Percentiles rank a stretch among this genome's conserved stretches.
Conservation (phyloP, 92 coral and sea anemone species). For the Blastomussa wellsi region DNA sequence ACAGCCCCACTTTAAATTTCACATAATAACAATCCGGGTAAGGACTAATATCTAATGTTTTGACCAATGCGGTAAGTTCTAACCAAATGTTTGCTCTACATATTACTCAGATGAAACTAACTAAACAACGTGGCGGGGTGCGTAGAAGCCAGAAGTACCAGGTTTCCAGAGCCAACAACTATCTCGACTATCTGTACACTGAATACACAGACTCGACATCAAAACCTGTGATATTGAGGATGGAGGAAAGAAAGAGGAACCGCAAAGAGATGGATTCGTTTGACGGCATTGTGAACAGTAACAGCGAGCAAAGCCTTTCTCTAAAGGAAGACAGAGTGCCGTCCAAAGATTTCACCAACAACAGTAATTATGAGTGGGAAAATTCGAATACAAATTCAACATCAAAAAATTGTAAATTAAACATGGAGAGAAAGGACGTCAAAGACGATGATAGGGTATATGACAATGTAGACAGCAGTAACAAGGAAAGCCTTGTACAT, state of each 20-base stretch:
- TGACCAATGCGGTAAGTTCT: neutral
- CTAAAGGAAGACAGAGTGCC: neutral
- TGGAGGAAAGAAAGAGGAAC: neutral
- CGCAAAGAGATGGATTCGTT: neutral
- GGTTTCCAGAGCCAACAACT: neutral
- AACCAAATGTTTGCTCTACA: neutral
- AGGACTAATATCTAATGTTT: no score
- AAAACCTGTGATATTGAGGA: constrained; percentile 18
- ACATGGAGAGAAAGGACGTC: neutral
- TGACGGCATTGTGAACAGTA: neutral
- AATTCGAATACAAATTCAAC: neutral
- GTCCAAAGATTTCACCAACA: neutral
- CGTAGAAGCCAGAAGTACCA: constrained; percentile 23
- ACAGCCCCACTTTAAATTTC: no score
- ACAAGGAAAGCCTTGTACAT: neutral
- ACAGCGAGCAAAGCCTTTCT: neutral
- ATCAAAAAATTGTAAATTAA: neutral
- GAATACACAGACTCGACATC: neutral
- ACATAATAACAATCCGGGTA: no score
- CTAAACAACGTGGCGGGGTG: constrained; percentile 12
- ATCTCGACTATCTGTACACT: neutral
- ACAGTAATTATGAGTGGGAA: neutral
- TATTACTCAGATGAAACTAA: constrained; percentile 2
- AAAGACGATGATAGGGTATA: neutral
- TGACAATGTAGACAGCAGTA: neutral